These are phyloP conservation scores for Platysteira castanea DNA, from an alignment of 2,113 vertebrate genomes.

Conservation along the genomic window DNA sequence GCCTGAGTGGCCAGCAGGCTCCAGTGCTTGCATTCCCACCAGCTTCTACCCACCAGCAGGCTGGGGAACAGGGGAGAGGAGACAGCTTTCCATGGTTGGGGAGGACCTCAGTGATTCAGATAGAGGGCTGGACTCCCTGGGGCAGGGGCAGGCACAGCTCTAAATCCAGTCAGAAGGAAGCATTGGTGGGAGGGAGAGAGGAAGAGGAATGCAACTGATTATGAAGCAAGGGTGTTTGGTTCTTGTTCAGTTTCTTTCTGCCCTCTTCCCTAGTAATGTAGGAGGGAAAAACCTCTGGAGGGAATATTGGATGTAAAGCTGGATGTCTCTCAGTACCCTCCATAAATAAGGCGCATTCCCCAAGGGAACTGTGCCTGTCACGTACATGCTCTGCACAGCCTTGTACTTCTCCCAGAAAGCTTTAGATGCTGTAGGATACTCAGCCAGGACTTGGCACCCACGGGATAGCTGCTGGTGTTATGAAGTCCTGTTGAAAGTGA, in stretches of 20 bases:
- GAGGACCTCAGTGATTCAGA: background rate
- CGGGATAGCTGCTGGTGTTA: background rate
- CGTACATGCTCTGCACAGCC: background rate
- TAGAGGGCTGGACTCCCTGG: background rate
- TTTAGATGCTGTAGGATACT: slow-evolving; percentile 14
- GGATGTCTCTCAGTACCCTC: background rate
- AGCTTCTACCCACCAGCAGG: background rate
- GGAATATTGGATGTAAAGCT: background rate
- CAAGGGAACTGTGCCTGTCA: background rate
- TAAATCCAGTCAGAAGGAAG: slow-evolving; percentile 43
- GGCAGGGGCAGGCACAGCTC: slow-evolving; percentile 1
- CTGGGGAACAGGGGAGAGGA: background rate
- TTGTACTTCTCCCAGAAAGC: background rate
- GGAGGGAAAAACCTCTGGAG: background rate
- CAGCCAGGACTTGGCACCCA: slow-evolving; percentile 36
- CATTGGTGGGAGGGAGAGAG: slow-evolving; percentile 28
- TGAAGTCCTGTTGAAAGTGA: slow-evolving; percentile 32
- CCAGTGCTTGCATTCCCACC: background rate
- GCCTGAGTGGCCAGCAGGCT: background rate
- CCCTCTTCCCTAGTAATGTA: slow-evolving; percentile 12
- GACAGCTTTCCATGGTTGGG: background rate
- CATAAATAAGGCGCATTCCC: background rate
- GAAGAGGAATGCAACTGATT: background rate
- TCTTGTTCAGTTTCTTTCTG: slow-evolving; percentile 24
- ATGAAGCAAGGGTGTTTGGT: background rate